phyloP scores from a whole-genome alignment of 2,797 vertebrate species.

The Anomalospiza imberbis region DNA sequence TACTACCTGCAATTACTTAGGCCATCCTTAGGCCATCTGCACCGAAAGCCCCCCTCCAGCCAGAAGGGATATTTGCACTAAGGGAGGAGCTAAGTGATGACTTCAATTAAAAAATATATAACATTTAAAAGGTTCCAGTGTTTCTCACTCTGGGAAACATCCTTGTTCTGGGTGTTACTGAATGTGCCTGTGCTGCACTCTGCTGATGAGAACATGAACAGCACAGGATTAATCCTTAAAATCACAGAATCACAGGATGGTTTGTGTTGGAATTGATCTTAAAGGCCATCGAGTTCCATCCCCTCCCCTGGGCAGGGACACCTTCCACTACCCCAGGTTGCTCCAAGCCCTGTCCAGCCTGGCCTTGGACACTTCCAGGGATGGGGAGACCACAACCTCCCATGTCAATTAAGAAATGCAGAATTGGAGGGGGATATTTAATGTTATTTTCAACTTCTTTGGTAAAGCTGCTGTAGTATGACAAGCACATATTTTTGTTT shows the following conservation, averaged over 20 bases:
- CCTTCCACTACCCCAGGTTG: not conserved
- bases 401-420: not conserved
- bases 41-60: not conserved
- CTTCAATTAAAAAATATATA: not conserved
- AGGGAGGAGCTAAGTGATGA: not conserved
- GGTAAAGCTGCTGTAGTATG: not conserved
- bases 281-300: not conserved
- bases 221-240: not conserved
- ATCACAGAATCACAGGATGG: not conserved
- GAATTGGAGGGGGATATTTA: not conserved
- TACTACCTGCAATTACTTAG: not conserved
- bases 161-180: not conserved
- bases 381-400: not conserved
- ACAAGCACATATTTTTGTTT: not conserved
- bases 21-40: not conserved
- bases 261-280: not conserved
- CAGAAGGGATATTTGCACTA: not conserved
- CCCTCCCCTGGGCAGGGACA: not conserved
- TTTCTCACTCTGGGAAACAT: not conserved
- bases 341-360: not conserved
- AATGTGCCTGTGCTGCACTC: slow-evolving; percentile 24
- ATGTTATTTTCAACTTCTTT: not conserved
- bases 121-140: not conserved
- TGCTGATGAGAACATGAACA: slow-evolving; percentile 8
- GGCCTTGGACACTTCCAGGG: not conserved